A percentile compares a stretch with the other conserved stretches of the same genome.
phyloP scores from a whole-genome alignment of 2,888 invertebrate species.

The Tanypteryx hageni region DNA sequence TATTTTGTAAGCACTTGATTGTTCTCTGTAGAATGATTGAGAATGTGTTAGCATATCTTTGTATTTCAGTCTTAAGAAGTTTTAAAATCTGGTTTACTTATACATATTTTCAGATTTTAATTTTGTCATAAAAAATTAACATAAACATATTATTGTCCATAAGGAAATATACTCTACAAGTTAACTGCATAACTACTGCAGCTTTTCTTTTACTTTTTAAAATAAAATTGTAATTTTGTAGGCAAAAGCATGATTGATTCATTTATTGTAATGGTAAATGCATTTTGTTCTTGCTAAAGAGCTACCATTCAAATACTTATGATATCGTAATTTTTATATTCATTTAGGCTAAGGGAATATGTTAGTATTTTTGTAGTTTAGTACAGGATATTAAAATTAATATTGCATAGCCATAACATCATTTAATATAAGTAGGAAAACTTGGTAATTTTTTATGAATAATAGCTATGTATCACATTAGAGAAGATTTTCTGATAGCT shows the following conservation, averaged over 20 bases:
- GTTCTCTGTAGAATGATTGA: too few relatives aligned
- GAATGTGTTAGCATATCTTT: too few relatives aligned
- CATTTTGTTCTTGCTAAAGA: not conserved
- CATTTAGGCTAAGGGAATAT: not conserved
- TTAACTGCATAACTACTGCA: constrained; percentile 11
- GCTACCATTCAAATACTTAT: not conserved
- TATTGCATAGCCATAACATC: constrained; percentile 23
- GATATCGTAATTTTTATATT: not conserved
- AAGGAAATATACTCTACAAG: too few relatives aligned
- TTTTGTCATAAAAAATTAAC: too few relatives aligned
- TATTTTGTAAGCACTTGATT: too few relatives aligned
- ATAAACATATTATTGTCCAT: too few relatives aligned
- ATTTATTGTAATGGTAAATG: not conserved
- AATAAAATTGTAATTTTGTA: not conserved
- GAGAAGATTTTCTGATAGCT: too few relatives aligned
- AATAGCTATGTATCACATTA: not conserved
- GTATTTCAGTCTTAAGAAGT: too few relatives aligned
- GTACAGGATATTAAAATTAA: not conserved
- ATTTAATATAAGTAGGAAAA: not conserved
- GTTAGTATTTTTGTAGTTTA: not conserved
- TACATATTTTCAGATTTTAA: too few relatives aligned
- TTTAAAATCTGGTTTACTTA: too few relatives aligned
- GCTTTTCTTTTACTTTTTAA: not conserved
- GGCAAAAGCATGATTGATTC: constrained; percentile 27
- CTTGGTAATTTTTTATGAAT: not conserved